Conservation (phyloP, 2,113 vertebrate genomes). For the Pampusana beccarii region DNA sequence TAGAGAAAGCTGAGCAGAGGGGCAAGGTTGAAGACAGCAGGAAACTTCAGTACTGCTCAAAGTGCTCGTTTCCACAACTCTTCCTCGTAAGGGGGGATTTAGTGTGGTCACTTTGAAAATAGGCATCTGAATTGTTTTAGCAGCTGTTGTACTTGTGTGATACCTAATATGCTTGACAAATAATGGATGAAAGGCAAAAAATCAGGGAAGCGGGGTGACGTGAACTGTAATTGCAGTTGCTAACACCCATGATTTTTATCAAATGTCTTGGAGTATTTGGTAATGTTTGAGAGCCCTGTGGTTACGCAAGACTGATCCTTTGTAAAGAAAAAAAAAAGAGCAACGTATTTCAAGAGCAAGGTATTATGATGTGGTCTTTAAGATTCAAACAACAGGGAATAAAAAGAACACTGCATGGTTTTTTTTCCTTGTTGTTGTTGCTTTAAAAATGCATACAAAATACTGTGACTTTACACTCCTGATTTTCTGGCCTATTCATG, state of each 20-base stretch:
- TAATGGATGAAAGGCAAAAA: background rate
- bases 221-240: background rate
- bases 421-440: background rate
- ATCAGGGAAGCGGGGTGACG: background rate
- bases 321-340: background rate
- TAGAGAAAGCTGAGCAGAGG: background rate
- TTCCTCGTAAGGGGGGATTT: background rate
- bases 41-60: background rate
- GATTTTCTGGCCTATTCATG: background rate
- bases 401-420: background rate
- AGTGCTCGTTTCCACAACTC: rapidly evolving
- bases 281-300: background rate
- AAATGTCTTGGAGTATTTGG: background rate
- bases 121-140: background rate
- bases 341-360: background rate
- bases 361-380: background rate
- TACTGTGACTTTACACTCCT: background rate
- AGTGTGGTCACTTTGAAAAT: background rate
- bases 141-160: background rate
- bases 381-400: background rate
- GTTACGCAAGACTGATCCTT: background rate
- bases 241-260: background rate
- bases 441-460: background rate
- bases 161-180: background rate
- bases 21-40: background rate